Evolutionary conservation across 1,140 invertebrate genomes (phyloP).

Genomic region (Heliconius himera): DNA sequence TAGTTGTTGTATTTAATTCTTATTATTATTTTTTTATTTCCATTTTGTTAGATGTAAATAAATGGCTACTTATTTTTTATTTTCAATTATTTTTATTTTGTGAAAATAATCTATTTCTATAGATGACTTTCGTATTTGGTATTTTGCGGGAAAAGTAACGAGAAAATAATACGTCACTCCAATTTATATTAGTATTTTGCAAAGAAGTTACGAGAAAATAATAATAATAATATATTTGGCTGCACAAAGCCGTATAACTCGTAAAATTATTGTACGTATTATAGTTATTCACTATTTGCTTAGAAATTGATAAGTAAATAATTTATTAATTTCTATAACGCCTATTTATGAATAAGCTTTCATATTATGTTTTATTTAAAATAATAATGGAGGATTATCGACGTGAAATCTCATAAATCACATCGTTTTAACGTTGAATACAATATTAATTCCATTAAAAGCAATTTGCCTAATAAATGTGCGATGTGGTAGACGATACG

Average conservation of each 20-base stretch:
- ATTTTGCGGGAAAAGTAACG: too few relatives aligned
- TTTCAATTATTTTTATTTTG: too few relatives aligned
- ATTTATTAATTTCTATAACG: not conserved
- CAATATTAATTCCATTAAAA: constrained; percentile 28
- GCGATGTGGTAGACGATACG: constrained; percentile 18
- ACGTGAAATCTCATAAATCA: constrained; percentile 33
- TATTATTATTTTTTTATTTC: not conserved
- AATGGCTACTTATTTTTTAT: too few relatives aligned
- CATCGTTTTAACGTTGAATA: constrained; percentile 20
- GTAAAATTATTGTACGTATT: too few relatives aligned
- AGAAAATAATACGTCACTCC: too few relatives aligned
- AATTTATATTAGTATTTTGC: too few relatives aligned
- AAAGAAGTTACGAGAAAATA: too few relatives aligned
- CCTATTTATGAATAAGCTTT: not conserved
- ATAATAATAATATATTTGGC: too few relatives aligned
- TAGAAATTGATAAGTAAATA: not conserved
- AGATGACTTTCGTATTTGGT: not conserved
- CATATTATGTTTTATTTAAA: not conserved
- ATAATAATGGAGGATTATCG: not conserved
- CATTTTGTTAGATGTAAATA: too few relatives aligned
- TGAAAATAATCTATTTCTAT: not conserved
- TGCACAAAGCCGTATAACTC: too few relatives aligned
- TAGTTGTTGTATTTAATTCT: not conserved
- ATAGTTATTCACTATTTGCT: not conserved
- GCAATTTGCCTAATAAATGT: constrained; percentile 29